Conservation (phyloP, 2,113 vertebrate species). For the Poecile atricapillus region DNA sequence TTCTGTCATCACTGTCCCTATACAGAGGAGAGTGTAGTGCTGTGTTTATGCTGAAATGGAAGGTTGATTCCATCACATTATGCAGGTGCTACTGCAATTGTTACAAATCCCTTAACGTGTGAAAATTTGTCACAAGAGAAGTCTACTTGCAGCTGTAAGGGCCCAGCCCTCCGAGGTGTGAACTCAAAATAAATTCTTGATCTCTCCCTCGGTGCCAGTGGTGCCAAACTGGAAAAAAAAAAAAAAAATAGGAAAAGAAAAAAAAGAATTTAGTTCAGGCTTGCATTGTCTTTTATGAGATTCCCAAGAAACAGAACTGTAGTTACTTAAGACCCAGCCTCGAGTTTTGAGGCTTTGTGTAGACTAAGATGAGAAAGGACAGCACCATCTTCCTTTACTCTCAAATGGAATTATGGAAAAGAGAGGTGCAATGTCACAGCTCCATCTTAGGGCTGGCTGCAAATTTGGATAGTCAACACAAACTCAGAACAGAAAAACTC, state of each 20-base stretch:
- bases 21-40: not conserved
- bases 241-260: not conserved
- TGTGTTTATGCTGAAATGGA: not conserved
- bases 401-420: not conserved
- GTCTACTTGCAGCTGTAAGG: constrained; percentile 68
- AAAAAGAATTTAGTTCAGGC: not conserved
- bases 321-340: not conserved
- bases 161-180: constrained; percentile 61
- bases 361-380: not conserved
- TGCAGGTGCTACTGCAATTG: constrained; percentile 54
- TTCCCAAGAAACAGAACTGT: not conserved
- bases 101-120: constrained; percentile 64
- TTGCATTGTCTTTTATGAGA: not conserved
- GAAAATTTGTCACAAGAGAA: constrained; percentile 72
- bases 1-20: not conserved
- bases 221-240: constrained; percentile 47
- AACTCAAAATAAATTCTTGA: constrained; percentile 70
- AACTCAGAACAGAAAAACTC: not conserved
- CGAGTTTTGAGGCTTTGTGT: not conserved
- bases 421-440: not conserved
- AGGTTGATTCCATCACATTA: not conserved
- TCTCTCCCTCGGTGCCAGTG: constrained; percentile 37
- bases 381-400: not conserved
- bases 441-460: not conserved
- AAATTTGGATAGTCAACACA: not conserved